A percentile compares a stretch with the other conserved stretches of the same genome.
Evolutionary conservation across 2,888 invertebrate species (phyloP).

Genomic region (Heliconius cydno): DNA sequence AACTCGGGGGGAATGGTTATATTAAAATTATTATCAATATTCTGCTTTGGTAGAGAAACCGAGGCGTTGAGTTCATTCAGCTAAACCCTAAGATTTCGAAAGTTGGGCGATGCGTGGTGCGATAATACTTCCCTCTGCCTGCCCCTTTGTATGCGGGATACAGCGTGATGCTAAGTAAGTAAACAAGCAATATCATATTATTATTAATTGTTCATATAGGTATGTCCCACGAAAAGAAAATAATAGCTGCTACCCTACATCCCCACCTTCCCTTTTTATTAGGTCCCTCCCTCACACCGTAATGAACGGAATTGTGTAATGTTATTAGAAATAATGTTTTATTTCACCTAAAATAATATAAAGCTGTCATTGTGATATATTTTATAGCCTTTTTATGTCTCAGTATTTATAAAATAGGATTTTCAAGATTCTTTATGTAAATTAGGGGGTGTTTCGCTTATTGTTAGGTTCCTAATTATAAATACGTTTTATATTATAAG

Average conservation of each 20-base stretch:
- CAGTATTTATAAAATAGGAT: conserved; percentile 3
- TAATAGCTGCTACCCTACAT: conserved; percentile 34
- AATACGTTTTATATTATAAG: neutral
- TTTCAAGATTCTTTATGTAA: neutral
- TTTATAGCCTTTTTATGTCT: conserved; percentile 8
- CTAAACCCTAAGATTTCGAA: too few relatives aligned
- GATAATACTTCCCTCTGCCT: too few relatives aligned
- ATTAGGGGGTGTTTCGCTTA: neutral
- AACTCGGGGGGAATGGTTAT: too few relatives aligned
- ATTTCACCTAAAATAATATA: conserved; percentile 33
- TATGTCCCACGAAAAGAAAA: conserved; percentile 7
- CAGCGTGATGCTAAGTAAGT: too few relatives aligned
- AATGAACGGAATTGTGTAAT: conserved; percentile 34
- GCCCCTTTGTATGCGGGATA: too few relatives aligned
- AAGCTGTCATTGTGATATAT: conserved; percentile 19
- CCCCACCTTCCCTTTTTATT: conserved; percentile 48
- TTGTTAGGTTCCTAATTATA: neutral
- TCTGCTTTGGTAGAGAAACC: too few relatives aligned
- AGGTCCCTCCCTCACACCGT: conserved; percentile 44
- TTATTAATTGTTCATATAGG: neutral
- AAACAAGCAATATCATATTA: neutral
- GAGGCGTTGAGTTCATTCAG: too few relatives aligned
- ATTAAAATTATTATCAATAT: too few relatives aligned
- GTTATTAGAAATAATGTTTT: conserved; percentile 38
- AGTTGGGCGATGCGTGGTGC: too few relatives aligned